Evolutionary conservation across 2,888 invertebrate species (phyloP), one percentile per base, ranked within the genome.

Genomic region (Biston betularia): DNA sequence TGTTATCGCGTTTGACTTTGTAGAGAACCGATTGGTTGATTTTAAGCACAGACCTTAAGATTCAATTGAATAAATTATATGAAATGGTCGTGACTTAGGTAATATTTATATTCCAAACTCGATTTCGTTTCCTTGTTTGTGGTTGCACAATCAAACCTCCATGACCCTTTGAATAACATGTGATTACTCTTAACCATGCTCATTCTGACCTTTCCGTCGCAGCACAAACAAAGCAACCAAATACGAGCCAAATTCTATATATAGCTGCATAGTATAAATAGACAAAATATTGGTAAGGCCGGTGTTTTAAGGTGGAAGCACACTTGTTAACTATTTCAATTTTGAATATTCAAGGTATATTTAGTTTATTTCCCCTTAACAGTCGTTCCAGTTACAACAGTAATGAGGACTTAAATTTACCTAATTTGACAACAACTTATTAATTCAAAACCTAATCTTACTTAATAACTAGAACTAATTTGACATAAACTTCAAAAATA

Each of bases 191-290:
- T 34, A 56, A 46, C 35, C 34, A 38, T 35, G 38, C 40, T n/a
- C 48, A 49, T n/a, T 64, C 56, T 79, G 80, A 79, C 79, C 79
- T 80, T 79, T 79, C 71, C 69, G 71, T 67, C 72, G 62, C 65
- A 67, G 68, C 71, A 69, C 73, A 74, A 78, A 80, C 77, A 79
- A 79, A 79, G 77, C 77, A 54, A 69, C 71, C 65, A 75, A 70
- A 65, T 75, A 75, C 76, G 71, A 74, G 75, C 76, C 76, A 75
- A 76, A 70, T 77, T 81, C 79, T 83, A 82, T 81, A 79, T 79
- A 78, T 82, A 83, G 69, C 75, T 64, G 71, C 70, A 74, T 73
- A 10, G 75, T 75, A 74, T 75, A 75, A 75, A 74, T 71, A 73
- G 62, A 66, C 70, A 78, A 77, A 73, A 74, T 77, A 74, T 78